These are phyloP conservation scores for Erythrocercus mccallii DNA, from an alignment of 2,113 vertebrate genomes.

Conservation along the genomic window DNA sequence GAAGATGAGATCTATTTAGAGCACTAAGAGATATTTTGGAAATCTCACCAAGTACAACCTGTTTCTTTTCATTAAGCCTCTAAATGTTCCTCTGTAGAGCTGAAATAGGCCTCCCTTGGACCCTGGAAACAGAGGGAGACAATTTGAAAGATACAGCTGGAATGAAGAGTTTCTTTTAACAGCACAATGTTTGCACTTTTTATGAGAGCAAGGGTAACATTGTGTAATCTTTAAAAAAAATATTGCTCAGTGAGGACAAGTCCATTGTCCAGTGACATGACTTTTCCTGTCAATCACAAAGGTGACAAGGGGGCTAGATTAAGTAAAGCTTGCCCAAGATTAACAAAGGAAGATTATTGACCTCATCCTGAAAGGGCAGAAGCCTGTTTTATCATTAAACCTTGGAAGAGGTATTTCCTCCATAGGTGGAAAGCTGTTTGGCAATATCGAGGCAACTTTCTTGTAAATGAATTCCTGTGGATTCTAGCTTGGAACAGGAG, in stretches of 20 bases:
- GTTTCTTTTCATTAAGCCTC: neutral
- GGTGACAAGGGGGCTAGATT: constrained; percentile 77
- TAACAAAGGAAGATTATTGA: constrained; percentile 81
- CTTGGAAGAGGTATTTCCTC: constrained; percentile 60
- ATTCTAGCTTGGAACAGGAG: neutral
- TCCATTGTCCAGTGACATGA: constrained; percentile 58
- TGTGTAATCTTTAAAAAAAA: constrained; percentile 46
- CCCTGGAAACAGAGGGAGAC: neutral
- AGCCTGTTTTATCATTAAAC: constrained; percentile 75
- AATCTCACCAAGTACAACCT: neutral
- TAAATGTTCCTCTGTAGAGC: neutral
- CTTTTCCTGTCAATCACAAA: constrained; percentile 68
- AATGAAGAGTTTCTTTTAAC: constrained; percentile 14
- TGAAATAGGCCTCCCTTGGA: neutral
- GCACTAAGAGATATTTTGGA: neutral
- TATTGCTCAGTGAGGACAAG: constrained; percentile 45
- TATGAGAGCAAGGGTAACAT: constrained; percentile 48
- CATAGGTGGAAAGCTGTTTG: constrained; percentile 21
- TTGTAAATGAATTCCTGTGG: neutral
- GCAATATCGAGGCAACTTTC: neutral
- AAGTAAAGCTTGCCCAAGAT: constrained; percentile 83
- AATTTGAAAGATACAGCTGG: constrained; percentile 19
- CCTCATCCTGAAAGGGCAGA: constrained; percentile 75
- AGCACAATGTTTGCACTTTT: constrained; percentile 29
- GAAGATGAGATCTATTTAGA: neutral